phyloP scores from a whole-genome alignment of 2,888 invertebrate genomes.

The Lasioglossum malachurum region DNA sequence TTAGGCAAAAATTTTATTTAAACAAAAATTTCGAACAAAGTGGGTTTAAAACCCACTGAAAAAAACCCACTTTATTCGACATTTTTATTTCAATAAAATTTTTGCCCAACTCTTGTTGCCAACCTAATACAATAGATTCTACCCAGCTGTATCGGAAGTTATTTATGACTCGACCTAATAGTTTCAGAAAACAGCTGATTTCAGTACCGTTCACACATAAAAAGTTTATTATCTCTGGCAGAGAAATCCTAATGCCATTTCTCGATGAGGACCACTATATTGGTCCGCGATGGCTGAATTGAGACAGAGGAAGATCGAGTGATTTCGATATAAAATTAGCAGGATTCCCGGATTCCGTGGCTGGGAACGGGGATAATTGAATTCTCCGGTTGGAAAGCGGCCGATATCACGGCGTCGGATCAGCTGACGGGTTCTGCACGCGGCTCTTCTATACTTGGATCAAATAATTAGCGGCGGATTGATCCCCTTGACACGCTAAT shows the following conservation, averaged over 20 bases:
- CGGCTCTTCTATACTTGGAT: constrained; percentile 44
- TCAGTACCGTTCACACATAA: not conserved
- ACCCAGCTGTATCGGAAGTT: too few relatives aligned
- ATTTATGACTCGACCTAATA: too few relatives aligned
- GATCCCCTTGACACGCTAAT: constrained; percentile 60
- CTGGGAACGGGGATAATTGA: constrained; percentile 29
- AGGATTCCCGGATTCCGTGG: not conserved
- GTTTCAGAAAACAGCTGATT: not conserved
- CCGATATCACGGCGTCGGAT: constrained; percentile 31
- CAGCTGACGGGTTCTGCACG: constrained; percentile 44
- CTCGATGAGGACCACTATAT: not conserved
- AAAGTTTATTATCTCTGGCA: not conserved
- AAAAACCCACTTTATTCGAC: too few relatives aligned
- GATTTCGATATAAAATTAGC: not conserved
- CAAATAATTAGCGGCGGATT: constrained; percentile 58
- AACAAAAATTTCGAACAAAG: too few relatives aligned
- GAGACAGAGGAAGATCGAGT: not conserved
- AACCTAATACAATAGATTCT: too few relatives aligned
- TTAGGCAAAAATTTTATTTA: too few relatives aligned
- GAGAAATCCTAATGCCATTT: not conserved
- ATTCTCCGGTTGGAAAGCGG: constrained; percentile 41
- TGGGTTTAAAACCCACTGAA: too few relatives aligned
- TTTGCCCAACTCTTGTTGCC: too few relatives aligned
- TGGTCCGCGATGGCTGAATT: not conserved
- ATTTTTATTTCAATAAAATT: too few relatives aligned